Evolutionary conservation across 2,797 vertebrate genomes (phyloP).

Genomic region (Parauchenoglanis ngamensis): DNA sequence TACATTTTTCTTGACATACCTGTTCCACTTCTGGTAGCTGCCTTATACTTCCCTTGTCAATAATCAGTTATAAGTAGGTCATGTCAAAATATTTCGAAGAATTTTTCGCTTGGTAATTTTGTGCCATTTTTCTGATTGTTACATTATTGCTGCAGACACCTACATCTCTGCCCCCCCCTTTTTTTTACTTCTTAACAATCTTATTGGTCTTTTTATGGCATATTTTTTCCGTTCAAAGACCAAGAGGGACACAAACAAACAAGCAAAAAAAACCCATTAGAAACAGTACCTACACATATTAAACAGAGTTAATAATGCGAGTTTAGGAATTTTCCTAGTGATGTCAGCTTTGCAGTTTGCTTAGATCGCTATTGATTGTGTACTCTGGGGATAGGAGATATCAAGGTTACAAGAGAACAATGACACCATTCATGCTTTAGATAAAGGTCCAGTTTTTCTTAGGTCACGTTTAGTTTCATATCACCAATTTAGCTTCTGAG

Average conservation of each 20-base stretch:
- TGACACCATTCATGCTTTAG: constrained; percentile 21
- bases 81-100: background rate
- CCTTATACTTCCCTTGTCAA: background rate
- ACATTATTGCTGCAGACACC: background rate
- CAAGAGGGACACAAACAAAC: background rate
- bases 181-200: background rate
- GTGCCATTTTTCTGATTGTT: background rate
- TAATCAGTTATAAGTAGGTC: background rate
- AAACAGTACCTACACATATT: background rate
- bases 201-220: background rate
- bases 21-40: background rate
- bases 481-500: constrained; percentile 12
- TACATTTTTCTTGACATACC: background rate
- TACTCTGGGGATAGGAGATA: background rate
- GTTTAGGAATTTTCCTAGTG: background rate
- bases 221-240: background rate
- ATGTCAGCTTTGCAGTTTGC: background rate
- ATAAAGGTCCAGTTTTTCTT: background rate
- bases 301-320: background rate
- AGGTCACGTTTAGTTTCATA: constrained; percentile 19
- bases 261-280: background rate
- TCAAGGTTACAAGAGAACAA: constrained; percentile 36
- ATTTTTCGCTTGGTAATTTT: background rate
- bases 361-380: background rate
- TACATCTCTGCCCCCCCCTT: background rate